Percentiles rank a stretch among this genome's conserved stretches.
phyloP scores from a whole-genome alignment of 2,113 vertebrate genomes.

The Melanerpes aurifrons region DNA sequence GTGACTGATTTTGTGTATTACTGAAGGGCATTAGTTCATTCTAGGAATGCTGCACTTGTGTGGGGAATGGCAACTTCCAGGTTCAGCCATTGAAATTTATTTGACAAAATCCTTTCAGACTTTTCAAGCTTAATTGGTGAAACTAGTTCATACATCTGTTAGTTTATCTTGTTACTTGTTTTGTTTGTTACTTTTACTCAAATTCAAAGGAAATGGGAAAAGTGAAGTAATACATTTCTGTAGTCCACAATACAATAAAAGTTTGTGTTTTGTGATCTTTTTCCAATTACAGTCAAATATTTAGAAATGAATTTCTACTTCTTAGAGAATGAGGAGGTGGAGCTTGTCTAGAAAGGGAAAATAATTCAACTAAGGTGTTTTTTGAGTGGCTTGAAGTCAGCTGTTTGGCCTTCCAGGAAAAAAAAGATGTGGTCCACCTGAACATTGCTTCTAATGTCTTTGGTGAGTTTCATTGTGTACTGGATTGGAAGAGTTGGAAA shows the following conservation, averaged over 20 bases:
- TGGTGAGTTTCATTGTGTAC: not conserved
- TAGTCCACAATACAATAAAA: constrained; percentile 26
- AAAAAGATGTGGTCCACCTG: not conserved
- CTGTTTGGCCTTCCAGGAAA: not conserved
- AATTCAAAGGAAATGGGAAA: not conserved
- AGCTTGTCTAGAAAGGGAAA: not conserved
- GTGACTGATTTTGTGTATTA: not conserved
- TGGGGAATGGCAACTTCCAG: not conserved
- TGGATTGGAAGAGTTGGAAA: not conserved
- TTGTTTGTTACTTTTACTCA: not conserved
- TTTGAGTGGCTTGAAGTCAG: not conserved
- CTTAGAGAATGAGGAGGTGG: not conserved
- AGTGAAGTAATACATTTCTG: not conserved
- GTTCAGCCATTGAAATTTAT: not conserved
- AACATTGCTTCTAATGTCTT: not conserved
- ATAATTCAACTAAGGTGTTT: not conserved
- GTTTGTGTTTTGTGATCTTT: constrained; percentile 41
- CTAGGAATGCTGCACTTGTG: constrained; percentile 47
- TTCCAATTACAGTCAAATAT: constrained; percentile 19
- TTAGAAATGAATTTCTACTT: not conserved
- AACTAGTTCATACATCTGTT: not conserved
- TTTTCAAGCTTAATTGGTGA: constrained; percentile 5
- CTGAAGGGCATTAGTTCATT: constrained; percentile 46
- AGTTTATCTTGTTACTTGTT: constrained; percentile 8
- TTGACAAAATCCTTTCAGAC: not conserved